A percentile compares a stretch with the other conserved stretches of the same genome.
Evolutionary conservation across 1,140 invertebrate genomes (phyloP).

Genomic region (Gonatopus flavifemur): DNA sequence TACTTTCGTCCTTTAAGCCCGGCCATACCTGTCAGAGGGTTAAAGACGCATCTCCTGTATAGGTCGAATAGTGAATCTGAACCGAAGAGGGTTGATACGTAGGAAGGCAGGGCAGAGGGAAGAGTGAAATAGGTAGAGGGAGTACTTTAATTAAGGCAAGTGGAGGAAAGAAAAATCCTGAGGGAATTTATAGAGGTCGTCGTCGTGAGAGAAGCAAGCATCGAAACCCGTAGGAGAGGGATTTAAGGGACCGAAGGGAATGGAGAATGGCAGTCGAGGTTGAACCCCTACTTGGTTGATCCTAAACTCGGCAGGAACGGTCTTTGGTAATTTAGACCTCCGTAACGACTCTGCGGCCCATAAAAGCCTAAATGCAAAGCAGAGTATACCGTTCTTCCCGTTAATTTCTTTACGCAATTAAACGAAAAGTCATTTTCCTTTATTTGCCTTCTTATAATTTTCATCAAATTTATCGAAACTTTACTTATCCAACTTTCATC

Average conservation of each 20-base stretch:
- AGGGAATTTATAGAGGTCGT: slow-evolving; percentile 55
- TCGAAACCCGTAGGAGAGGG: slow-evolving; percentile 9
- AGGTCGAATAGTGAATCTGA: no score
- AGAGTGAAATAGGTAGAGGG: slow-evolving; percentile 17
- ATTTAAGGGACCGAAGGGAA: slow-evolving; percentile 31
- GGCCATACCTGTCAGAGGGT: no score
- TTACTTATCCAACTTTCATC: no score
- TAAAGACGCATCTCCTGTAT: no score
- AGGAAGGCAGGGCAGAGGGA: not conserved
- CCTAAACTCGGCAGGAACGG: slow-evolving; percentile 39
- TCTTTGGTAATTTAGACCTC: slow-evolving; percentile 42
- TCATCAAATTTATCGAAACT: not conserved
- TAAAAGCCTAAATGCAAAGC: slow-evolving; percentile 44
- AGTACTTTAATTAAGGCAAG: slow-evolving; percentile 56
- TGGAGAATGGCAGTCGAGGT: slow-evolving; percentile 27
- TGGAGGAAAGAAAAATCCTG: slow-evolving; percentile 55
- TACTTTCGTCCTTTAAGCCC: no score
- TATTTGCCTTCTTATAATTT: not conserved
- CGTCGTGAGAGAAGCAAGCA: not conserved
- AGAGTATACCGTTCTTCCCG: slow-evolving; percentile 28
- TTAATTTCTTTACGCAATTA: slow-evolving; percentile 44
- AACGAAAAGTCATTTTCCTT: slow-evolving; percentile 13
- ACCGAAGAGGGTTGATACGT: no score
- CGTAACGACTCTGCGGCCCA: slow-evolving; percentile 32
- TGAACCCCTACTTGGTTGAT: slow-evolving; percentile 20